Conservation (phyloP, 2,797 vertebrate species). For the Capromys pilorides region DNA sequence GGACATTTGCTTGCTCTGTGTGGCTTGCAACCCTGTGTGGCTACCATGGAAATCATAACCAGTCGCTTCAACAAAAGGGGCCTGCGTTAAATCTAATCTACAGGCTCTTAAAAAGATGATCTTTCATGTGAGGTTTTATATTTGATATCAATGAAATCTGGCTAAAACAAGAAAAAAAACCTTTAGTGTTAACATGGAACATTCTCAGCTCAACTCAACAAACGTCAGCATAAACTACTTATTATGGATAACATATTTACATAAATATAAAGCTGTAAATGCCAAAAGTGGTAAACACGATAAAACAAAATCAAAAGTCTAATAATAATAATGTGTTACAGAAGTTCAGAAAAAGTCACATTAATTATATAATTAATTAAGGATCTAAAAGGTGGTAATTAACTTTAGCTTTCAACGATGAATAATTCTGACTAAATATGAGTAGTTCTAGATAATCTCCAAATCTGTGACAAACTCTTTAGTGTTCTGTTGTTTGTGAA, state of each 20-base stretch:
- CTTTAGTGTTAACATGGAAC: not conserved
- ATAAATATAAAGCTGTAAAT: not conserved
- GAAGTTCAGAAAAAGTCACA: constrained; percentile 5
- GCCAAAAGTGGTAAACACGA: not conserved
- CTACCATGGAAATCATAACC: constrained; percentile 27
- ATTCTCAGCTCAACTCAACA: constrained; percentile 44
- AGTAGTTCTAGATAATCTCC: constrained; percentile 8
- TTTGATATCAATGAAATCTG: not conserved
- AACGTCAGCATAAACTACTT: constrained; percentile 39
- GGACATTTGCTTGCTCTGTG: constrained; percentile 10
- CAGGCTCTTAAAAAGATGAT: not conserved
- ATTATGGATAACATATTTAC: not conserved
- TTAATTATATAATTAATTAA: not conserved
- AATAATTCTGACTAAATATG: constrained; percentile 29
- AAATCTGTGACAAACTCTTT: constrained; percentile 41
- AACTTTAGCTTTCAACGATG: constrained; percentile 44
- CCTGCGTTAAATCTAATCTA: not conserved
- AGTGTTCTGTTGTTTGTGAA: constrained; percentile 24
- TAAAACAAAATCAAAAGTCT: not conserved
- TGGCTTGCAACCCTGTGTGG: constrained; percentile 33
- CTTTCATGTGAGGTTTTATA: not conserved
- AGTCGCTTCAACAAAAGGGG: not conserved
- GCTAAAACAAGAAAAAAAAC: constrained; percentile 23
- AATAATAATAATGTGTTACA: not conserved
- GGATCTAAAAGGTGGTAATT: constrained; percentile 28